Base-by-base conservation (phyloP, 2,113 vertebrate genomes). In the Caretta caretta region DNA sequence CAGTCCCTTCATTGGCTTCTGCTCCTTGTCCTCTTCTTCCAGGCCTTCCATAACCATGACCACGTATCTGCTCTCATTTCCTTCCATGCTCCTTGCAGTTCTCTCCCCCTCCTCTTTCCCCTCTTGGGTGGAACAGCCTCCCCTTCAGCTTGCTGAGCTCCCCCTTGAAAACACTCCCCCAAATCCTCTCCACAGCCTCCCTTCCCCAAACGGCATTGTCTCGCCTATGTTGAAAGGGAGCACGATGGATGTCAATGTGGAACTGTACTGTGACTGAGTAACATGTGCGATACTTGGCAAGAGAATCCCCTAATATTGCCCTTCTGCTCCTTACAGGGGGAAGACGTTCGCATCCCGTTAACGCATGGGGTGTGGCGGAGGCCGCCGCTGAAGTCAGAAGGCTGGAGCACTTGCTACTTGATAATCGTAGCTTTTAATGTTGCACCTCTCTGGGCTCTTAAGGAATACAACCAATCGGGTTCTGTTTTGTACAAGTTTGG, bases 331-430 rank as follows among this genome's bases (percentile, higher is more conserved):
- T 92, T 97, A 76, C 97, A 99, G 99, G 98, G 99, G 99, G 96
- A 99, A 99, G 98, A 99, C 99, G 0, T 99, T 99, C 98, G 97
- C 98, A 84, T 98, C 98, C 96, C 99, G 99, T 97, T 99, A 99
- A 98, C 2, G 0, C 95, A 46, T 2, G 94, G 97, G 96, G 91
- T 54, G 87, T 84, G 90, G 59, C 93, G 50, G 87, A 97, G 93
- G 95, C 87, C 62, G 79, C 89, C 6, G 79, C 85, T 95, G 94
- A 97, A 92, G 92, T 89, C 2, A 62, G 88, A 98, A 98, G 97
- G 96, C 94, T 94, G 97, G 94, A 98, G 97, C 93, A 97, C 97
- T 97, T 96, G 98, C 98, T 98, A 96, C 98, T 94, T 0, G 89
- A 98, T 98, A 97, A 98, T 97, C 96, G 98, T 97, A 98, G 98